phyloP scores from a whole-genome alignment of 2,888 invertebrate species.

The Lepetodrilus schrolli region DNA sequence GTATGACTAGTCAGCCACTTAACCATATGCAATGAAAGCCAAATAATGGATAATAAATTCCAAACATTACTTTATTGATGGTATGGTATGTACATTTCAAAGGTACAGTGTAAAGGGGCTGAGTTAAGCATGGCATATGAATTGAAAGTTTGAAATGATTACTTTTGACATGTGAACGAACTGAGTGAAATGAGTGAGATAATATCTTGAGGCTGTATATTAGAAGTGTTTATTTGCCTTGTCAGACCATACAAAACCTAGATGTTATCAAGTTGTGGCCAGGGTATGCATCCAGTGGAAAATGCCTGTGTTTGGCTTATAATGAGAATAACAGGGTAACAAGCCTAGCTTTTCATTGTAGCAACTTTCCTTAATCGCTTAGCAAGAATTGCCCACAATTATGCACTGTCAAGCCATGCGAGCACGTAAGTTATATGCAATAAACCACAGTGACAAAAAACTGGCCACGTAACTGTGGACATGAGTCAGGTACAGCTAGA shows the following conservation, averaged over 20 bases:
- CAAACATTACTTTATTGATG: too few species aligned
- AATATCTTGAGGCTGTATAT: constrained; percentile 5
- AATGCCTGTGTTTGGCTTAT: too few species aligned
- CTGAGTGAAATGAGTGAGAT: background rate
- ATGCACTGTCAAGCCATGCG: too few species aligned
- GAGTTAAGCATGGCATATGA: background rate
- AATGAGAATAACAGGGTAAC: background rate
- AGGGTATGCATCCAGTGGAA: background rate
- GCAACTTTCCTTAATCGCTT: too few species aligned
- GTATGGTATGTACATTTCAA: too few species aligned
- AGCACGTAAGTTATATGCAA: too few species aligned
- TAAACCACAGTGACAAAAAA: background rate
- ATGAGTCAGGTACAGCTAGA: background rate
- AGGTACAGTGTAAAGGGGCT: too few species aligned
- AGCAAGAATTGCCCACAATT: too few species aligned
- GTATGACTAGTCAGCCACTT: too few species aligned
- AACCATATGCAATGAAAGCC: too few species aligned
- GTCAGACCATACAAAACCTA: background rate
- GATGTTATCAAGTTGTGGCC: constrained; percentile 2
- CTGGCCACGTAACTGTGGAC: background rate
- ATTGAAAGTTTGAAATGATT: constrained; percentile 19
- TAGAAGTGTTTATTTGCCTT: background rate
- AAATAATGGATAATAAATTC: too few species aligned
- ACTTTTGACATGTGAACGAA: constrained; percentile 16
- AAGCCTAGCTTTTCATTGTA: background rate